phyloP scores from a whole-genome alignment of 92 coral and sea anemone species.

The Siderastrea radians region DNA sequence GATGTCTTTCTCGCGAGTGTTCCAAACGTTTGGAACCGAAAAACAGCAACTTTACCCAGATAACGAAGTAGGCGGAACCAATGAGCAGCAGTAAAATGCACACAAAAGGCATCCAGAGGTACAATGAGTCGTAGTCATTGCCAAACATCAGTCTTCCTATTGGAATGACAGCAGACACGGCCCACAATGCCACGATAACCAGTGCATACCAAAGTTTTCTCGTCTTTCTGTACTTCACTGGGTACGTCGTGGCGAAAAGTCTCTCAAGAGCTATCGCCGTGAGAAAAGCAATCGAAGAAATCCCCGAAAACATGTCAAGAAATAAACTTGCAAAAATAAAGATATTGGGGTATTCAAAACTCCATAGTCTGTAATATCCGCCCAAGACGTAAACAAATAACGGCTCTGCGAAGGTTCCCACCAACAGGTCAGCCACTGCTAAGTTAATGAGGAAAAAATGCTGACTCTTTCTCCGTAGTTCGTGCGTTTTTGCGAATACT shows the following conservation, averaged over 20 bases:
- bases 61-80: constrained; percentile 25
- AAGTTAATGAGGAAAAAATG: constrained; percentile 30
- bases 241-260: constrained; percentile 31
- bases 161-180: constrained; percentile 18
- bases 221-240: constrained; percentile 21
- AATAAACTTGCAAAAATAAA: constrained; percentile 3
- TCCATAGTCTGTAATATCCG: constrained; percentile 33
- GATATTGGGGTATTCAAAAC: background rate
- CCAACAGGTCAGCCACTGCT: constrained; percentile 37
- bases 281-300: constrained; percentile 43
- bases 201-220: background rate
- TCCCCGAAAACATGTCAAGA: constrained; percentile 51
- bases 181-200: constrained; percentile 1
- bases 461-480: constrained; percentile 12
- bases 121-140: constrained; percentile 21
- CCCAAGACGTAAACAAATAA: constrained; percentile 45
- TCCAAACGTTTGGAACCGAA: constrained; percentile 16
- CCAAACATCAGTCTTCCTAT: constrained; percentile 15
- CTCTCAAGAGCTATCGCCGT: constrained; percentile 41
- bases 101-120: constrained; percentile 44
- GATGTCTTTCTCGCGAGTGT: constrained; percentile 39
- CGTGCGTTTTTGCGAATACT: constrained; percentile 22
- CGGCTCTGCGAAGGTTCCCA: constrained; percentile 41
- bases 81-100: constrained; percentile 32
- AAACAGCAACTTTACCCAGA: constrained; percentile 34